Evolutionary conservation across 2,113 vertebrate species (phyloP).

Genomic region (Lepus timidus): DNA sequence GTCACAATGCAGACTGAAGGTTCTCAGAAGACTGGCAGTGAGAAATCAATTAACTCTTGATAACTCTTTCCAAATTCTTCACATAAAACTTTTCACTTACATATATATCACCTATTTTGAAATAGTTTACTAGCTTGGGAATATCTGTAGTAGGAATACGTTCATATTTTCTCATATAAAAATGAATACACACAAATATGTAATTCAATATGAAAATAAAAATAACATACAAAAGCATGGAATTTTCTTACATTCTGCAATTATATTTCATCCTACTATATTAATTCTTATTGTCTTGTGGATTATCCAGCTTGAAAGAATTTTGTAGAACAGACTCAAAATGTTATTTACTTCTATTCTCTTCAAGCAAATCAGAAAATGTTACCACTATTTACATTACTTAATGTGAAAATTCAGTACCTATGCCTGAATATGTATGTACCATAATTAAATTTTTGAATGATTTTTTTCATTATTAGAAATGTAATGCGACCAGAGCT

Average conservation of each 20-base stretch:
- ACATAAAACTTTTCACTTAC: background rate
- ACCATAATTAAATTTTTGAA: background rate
- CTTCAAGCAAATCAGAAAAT: background rate
- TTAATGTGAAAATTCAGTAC: background rate
- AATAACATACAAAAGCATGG: background rate
- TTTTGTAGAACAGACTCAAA: background rate
- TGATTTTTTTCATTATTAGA: background rate
- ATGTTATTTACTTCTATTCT: background rate
- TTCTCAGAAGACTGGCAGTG: background rate
- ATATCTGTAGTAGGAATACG: background rate
- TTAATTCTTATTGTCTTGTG: background rate
- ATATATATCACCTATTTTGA: background rate
- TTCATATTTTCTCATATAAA: background rate
- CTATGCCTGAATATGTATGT: background rate
- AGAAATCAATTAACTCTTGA: background rate
- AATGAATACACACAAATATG: background rate
- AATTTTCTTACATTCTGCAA: background rate
- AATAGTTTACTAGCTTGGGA: background rate
- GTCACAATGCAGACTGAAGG: background rate
- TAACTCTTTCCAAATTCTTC: background rate
- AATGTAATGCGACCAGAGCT: background rate
- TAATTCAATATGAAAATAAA: background rate
- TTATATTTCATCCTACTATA: background rate
- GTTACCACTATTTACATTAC: background rate
- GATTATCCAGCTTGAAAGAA: background rate